A percentile compares a stretch with the other conserved stretches of the same genome.
phyloP scores from a whole-genome alignment of 2,113 vertebrate species.

The Anas platyrhynchos region DNA sequence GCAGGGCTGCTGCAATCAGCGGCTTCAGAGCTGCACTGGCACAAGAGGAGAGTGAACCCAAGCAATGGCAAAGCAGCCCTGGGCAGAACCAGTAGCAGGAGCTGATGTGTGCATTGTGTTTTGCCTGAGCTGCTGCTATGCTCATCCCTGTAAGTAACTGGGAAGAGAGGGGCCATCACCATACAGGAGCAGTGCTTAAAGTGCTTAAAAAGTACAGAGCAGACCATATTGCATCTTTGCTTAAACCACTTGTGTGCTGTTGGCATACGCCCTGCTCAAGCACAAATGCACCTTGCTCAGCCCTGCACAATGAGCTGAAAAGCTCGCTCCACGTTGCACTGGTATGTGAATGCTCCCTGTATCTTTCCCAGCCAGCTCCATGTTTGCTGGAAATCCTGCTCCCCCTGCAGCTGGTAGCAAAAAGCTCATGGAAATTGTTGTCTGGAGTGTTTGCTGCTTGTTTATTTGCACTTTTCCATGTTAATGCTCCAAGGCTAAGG shows the following conservation, averaged over 20 bases:
- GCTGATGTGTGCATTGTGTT: fast-evolving
- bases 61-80: neutral
- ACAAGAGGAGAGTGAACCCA: neutral
- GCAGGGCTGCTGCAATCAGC: neutral
- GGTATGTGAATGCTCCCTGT: neutral
- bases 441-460: neutral
- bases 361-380: neutral
- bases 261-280: neutral
- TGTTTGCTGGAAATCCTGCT: neutral
- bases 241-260: neutral
- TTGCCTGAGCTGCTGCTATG: neutral
- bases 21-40: neutral
- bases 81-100: neutral
- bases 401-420: neutral
- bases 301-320: neutral
- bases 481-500: neutral
- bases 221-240: fast-evolving
- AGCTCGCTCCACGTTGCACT: neutral
- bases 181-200: neutral
- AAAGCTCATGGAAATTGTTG: neutral
- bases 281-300: neutral
- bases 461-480: neutral
- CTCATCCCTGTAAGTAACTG: neutral
- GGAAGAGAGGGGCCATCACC: fast-evolving
- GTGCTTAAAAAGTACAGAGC: neutral